Base-by-base conservation (phyloP, 2,113 vertebrate genomes). In the Neomonachus schauinslandi region DNA sequence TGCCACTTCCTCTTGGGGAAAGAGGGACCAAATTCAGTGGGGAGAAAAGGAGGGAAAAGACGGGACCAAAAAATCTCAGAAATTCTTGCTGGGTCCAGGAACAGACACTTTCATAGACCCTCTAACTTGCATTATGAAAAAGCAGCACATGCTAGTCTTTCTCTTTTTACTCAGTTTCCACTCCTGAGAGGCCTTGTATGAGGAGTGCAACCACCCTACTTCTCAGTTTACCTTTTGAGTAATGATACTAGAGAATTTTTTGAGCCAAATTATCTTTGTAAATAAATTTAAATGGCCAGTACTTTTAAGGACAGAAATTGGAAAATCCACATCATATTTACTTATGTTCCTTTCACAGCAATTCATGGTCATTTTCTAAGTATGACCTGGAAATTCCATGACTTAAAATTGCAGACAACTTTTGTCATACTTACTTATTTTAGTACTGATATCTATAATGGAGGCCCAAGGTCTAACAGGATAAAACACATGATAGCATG, bases 201-300 rank as follows among this genome's bases (percentile, higher is more conserved):
- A 79, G 33, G 14, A 31, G 28, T 65, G 42, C 14, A n/a, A 31
- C 24, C 57, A 14, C 31, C 22, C n/a, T 21, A 59, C 19, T 42
- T 65, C 65, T n/a, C 15, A 2, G 42, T 39, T 42, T 57, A 7
- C 6, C 90, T 85, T 95, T 79, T 65, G 11, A 51, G 63, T 65
- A 57, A 61, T 61, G 36, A 91, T 69, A 80, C 19, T 89, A 49
- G 10, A 65, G 3, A 69, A 71, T 67, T 51, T 81, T 69, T 67
- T n/a, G n/a, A 67, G 42, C 72, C 15, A 87, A 86, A 86, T 93
- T 59, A 89, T 80, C 81, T 93, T 85, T 71, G 18, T 42, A 94
- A 96, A 63, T 63, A 72, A 90, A 76, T 59, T 49, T 87, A 71
- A 92, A 61, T n/a, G 18, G 22, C 61, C 46, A 63, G 72, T 90